Evolutionary conservation across 2,113 vertebrate genomes (phyloP).

Genomic region (Menidia beryllina): DNA sequence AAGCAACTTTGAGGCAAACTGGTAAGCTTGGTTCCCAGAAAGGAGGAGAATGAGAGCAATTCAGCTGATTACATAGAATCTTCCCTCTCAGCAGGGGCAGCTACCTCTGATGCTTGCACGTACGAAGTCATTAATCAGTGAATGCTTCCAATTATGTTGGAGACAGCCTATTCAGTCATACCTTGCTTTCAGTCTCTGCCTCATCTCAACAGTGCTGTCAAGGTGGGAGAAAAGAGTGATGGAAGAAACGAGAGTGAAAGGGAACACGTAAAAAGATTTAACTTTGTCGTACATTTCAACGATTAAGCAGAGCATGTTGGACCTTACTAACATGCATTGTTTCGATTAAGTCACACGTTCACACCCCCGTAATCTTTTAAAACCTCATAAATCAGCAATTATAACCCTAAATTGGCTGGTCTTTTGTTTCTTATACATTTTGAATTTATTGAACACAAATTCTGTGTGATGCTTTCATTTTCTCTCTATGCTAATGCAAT

Average conservation of each 20-base stretch:
- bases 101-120: slow-evolving; percentile 62
- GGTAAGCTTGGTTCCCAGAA: slow-evolving; percentile 44
- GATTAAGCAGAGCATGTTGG: too few species aligned
- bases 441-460: background rate
- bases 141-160: slow-evolving; percentile 66
- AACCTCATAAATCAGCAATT: background rate
- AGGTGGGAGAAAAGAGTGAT: slow-evolving; percentile 15
- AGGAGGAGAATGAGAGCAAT: slow-evolving; percentile 59
- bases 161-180: slow-evolving; percentile 70
- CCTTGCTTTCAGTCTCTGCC: slow-evolving; percentile 50
- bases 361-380: background rate
- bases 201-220: slow-evolving; percentile 41
- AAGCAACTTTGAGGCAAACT: slow-evolving; percentile 40
- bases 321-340: too few species aligned
- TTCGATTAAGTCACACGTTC: background rate
- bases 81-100: slow-evolving; percentile 62
- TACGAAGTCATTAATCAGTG: slow-evolving; percentile 78
- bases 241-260: background rate
- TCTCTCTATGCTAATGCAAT: background rate
- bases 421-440: background rate
- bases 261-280: background rate
- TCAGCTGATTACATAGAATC: slow-evolving; percentile 73
- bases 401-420: background rate
- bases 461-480: background rate
- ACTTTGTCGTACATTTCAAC: background rate